Evolutionary conservation across 1,140 invertebrate species (phyloP).

Genomic region (Diabrotica undecimpunctata): DNA sequence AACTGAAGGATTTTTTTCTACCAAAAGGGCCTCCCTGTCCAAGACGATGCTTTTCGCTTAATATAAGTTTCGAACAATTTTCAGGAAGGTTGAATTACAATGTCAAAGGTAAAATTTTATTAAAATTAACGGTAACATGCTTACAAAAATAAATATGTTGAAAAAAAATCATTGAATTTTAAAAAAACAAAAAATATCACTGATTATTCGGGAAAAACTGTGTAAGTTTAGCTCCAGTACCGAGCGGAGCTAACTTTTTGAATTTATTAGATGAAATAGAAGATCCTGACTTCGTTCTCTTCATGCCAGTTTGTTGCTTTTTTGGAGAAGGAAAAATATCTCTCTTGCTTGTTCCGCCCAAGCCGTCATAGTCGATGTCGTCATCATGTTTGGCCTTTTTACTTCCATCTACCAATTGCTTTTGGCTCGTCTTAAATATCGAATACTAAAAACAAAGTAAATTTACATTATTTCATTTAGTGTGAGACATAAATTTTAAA

Average conservation of each 20-base stretch:
- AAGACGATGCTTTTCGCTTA: no score
- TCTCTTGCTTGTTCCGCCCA: constrained; percentile 38
- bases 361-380: constrained; percentile 31
- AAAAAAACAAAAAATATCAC: no score
- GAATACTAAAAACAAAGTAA: constrained; percentile 26
- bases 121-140: no score
- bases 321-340: constrained; percentile 31
- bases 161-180: no score
- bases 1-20: no score
- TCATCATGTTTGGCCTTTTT: background rate
- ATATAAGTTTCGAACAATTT: no score
- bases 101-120: no score
- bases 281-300: constrained; percentile 4
- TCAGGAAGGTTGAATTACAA: no score
- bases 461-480: background rate
- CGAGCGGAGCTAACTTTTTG: constrained; percentile 9
- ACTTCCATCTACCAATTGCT: background rate
- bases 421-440: constrained; percentile 28
- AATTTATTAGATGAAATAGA: constrained; percentile 11
- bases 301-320: constrained; percentile 6
- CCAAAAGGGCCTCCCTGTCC: no score
- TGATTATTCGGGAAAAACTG: background rate
- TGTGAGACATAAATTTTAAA: no score
- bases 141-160: no score
- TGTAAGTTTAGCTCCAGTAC: background rate